A percentile compares a stretch with the other conserved stretches of the same genome.
These are phyloP conservation scores for Chaetogeoica ovagalla DNA, from an alignment of 2,888 invertebrate species.

Conservation along the genomic window DNA sequence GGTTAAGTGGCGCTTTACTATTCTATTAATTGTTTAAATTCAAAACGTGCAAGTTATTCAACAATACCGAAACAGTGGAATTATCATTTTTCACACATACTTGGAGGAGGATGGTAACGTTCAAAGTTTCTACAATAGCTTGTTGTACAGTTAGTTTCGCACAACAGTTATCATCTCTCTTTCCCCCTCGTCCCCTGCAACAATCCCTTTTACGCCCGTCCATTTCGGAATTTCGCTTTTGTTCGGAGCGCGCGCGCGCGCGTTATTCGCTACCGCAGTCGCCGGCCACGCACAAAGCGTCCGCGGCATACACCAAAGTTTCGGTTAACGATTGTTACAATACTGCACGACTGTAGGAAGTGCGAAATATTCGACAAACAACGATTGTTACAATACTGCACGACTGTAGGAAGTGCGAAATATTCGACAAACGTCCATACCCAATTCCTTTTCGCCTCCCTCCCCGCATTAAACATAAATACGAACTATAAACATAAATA, in stretches of 20 bases:
- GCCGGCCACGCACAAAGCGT: slow-evolving; percentile 29
- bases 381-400: slow-evolving; percentile 20
- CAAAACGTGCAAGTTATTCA: slow-evolving; percentile 31
- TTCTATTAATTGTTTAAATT: slow-evolving; percentile 25
- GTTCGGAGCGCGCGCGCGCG: slow-evolving; percentile 6
- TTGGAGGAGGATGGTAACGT: not conserved
- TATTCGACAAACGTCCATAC: slow-evolving; percentile 29
- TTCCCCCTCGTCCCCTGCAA: not conserved
- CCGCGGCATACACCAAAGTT: slow-evolving; percentile 27
- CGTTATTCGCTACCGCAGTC: slow-evolving; percentile 20
- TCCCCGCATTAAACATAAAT: no score
- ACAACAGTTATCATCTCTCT: slow-evolving; percentile 43
- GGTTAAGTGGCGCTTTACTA: not conserved
- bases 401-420: slow-evolving; percentile 27
- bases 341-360: not conserved
- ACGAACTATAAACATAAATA: no score
- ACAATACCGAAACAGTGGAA: slow-evolving; percentile 25
- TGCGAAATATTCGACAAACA: slow-evolving; percentile 43
- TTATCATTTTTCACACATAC: slow-evolving; percentile 25
- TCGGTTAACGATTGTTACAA: slow-evolving; percentile 39
- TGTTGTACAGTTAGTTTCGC: slow-evolving; percentile 24
- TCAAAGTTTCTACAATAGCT: slow-evolving; percentile 30
- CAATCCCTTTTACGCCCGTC: not conserved
- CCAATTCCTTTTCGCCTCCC: not conserved
- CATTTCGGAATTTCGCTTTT: slow-evolving; percentile 33